Evolutionary conservation across 2,888 invertebrate genomes (phyloP), one percentile per base, ranked within the genome.

Genomic region (Lithophane ornitopus): DNA sequence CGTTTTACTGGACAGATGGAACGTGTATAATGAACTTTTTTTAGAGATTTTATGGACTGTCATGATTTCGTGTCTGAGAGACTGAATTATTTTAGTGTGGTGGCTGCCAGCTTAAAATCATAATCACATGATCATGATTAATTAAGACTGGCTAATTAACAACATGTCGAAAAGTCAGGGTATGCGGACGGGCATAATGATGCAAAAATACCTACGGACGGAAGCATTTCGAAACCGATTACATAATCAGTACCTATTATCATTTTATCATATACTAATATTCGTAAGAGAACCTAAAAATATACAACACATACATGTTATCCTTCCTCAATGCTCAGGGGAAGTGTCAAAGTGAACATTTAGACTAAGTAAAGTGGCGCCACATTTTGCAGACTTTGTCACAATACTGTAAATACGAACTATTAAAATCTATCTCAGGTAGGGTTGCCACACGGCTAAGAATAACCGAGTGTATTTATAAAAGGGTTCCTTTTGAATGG

Each of bases 391-490:
- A 54, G 34, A 67, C 78, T 66, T 66, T 65, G 83, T 49, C 59
- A 56, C 46, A 65, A 67, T 67, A 67, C 16, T 54, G 54, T 3
- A n/a, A 67, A 28, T 22, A n/a, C n/a, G 22, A 54, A 7, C 66
- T 11, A 67, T 54, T 54, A n/a, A 67, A 54, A 34, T 67, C 49
- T 72, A 59, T 44, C 54, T 79, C 54, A 44, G 22, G 34, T 59
- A 70, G 59, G 70, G 74, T 22, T 61, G 74, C 3, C 34, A 63
- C 34, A 14, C 46, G 19, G 52, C 49, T 52, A 34, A 52, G 39
- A 56, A 74, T 80, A 80, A 56, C 54, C 3, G 9, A 62, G 28
- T 41, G 9, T 80, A 34, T 80, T 49, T 56, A 56, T 46, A 56
- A 62, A 73, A 49, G 34, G 41, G 34, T 12, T 26, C 14, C 26